Base-by-base conservation (phyloP, 2,797 vertebrate genomes). In the Nannoperca australis region DNA sequence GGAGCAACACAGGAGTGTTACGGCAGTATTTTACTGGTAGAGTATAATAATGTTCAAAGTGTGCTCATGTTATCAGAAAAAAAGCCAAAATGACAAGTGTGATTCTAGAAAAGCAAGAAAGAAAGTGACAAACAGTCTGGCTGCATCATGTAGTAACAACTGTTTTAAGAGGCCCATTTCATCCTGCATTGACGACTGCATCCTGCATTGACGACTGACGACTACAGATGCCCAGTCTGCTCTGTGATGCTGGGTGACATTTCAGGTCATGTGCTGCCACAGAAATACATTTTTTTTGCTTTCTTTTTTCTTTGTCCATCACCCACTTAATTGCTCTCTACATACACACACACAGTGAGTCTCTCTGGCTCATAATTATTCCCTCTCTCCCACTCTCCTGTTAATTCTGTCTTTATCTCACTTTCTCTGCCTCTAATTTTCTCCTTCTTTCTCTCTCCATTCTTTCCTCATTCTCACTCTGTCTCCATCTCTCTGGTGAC, bases 401-500 rank as follows among this genome's bases (percentile, higher is more conserved):
- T 80, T 92, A 86, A 91, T 90, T 87, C 81, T 10, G 20, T 82
- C 86, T 87, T 90, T 82, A 89, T 89, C 85, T 90, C 81, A 53
- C 84, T 83, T 79, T 79, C 86, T 77, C 81, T 85, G 80, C 61
- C 71, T 90, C 74, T 89, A 77, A 89, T 90, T 92, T 88, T 81
- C 87, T 84, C 83, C 76, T 40, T 87, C 81, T 88, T 81, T 81
- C 69, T 80, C 79, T 76, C 70, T 63, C 81, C 55, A 51, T 78
- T 62, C 72, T 62, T 56, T 54, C 42, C 73, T 85, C 71, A 32
- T 64, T 85, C 61, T 78, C 76, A 47, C 64, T 73, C 60, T 78
- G 74, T 87, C 82, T 90, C 89, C 82, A 82, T 92, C 88, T 93
- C 92, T 93, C 91, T 93, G 82, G 89, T 92, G 93, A 92, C 92